phyloP scores from a whole-genome alignment of 2,797 vertebrate genomes.

The Hyperoplus immaculatus region DNA sequence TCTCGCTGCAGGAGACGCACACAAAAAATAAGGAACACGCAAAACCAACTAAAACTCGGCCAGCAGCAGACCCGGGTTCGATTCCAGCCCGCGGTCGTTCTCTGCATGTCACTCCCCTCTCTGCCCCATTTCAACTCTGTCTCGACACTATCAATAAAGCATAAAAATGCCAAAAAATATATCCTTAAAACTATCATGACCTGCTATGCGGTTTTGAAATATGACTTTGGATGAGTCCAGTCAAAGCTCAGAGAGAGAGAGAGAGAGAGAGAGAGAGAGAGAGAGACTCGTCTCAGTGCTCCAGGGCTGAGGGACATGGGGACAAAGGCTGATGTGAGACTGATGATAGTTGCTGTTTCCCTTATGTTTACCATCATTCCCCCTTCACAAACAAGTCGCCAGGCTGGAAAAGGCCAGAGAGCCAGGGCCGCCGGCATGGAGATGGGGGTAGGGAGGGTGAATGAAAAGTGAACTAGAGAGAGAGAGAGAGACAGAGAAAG shows the following conservation, averaged over 20 bases:
- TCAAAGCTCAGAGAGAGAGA: slow-evolving; percentile 4
- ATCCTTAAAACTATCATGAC: not conserved
- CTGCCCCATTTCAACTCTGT: too few species aligned
- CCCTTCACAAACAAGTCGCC: slow-evolving; percentile 66
- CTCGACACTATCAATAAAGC: too few species aligned
- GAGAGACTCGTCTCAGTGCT: slow-evolving; percentile 34
- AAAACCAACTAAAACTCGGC: not conserved
- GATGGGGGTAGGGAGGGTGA: slow-evolving; percentile 22
- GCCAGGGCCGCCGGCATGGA: slow-evolving; percentile 61
- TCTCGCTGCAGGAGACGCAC: not conserved
- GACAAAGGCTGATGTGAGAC: slow-evolving; percentile 65
- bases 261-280: not conserved
- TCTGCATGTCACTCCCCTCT: too few species aligned
- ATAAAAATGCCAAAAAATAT: too few species aligned
- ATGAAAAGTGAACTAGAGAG: slow-evolving; percentile 31
- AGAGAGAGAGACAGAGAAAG: slow-evolving; percentile 24
- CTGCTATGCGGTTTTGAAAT: slow-evolving; percentile 17
- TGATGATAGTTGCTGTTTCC: slow-evolving; percentile 78
- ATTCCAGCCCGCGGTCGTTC: too few species aligned
- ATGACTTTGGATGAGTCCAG: slow-evolving; percentile 31
- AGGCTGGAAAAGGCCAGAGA: slow-evolving; percentile 79
- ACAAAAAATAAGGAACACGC: not conserved
- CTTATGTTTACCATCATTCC: slow-evolving; percentile 85
- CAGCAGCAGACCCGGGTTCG: too few species aligned
- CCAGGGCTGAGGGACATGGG: slow-evolving; percentile 59